Evolutionary conservation across 2,888 invertebrate genomes (phyloP), one percentile per base, ranked within the genome.

Genomic region (Sminthurinus aureus): DNA sequence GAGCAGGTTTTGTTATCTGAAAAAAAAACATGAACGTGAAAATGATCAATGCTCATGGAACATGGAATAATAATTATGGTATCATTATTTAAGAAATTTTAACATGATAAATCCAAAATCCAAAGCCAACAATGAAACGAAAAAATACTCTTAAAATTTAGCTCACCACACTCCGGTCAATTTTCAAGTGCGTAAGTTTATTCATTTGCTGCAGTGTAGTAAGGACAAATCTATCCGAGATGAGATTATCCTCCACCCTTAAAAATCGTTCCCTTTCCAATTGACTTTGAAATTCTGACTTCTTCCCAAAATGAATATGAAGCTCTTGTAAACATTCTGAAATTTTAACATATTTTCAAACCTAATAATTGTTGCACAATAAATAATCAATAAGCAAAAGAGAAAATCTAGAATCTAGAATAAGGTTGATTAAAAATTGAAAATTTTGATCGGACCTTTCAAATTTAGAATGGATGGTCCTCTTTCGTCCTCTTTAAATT

Each of bases 1-100:
- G 67, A 67, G n/a, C 67, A n/a, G n/a, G 8, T 67, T 67, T 20
- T n/a, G 67, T 67, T 3, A 67, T 67, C 67, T 67, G 67, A n/a
- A n/a, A n/a, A n/a, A n/a, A n/a, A n/a, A n/a, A n/a, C n/a, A n/a
- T n/a, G n/a, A n/a, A n/a, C n/a, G n/a, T n/a, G n/a, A n/a, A n/a
- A n/a, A n/a, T n/a, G n/a, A n/a, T n/a, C n/a, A n/a, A n/a, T n/a
- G n/a, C n/a, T n/a, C n/a, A n/a, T n/a, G 52, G 13, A 52, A 52
- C 13, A 11, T 11, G 13, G 52, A n/a, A 67, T 8, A 67, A 13
- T 13, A 67, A 67, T 67, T n/a, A 67, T 67, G n/a, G 20, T 20
- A 66, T 66, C 6, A 12, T 71, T 24, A 22, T 71, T 71, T 22
- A 22, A 3, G 20, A 67, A 67, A 11, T 67, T 22, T 12, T n/a